A percentile compares a stretch with the other conserved stretches of the same genome.
Evolutionary conservation across 2,113 vertebrate species (phyloP).

Genomic region (Eurystomus gularis): DNA sequence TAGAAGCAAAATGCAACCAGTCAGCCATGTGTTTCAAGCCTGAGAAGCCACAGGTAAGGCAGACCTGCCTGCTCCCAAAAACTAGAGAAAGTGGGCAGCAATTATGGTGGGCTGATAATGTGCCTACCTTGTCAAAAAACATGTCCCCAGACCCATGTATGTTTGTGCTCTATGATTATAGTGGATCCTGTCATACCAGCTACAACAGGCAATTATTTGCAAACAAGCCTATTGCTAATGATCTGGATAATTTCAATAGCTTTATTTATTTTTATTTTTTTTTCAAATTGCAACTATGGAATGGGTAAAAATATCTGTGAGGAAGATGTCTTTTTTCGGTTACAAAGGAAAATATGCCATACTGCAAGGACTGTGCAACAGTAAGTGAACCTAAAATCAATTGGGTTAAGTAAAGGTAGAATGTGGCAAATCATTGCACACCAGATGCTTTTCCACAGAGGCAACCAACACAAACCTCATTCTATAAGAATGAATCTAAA

Average conservation of each 20-base stretch:
- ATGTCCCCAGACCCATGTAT: fast-evolving
- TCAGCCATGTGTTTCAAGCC: background rate
- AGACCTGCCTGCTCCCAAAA: background rate
- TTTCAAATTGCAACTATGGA: background rate
- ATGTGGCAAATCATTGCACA: background rate
- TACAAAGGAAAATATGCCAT: background rate
- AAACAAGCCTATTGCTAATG: background rate
- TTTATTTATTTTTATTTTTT: background rate
- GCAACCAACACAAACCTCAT: background rate
- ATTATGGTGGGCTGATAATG: background rate
- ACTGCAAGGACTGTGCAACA: background rate
- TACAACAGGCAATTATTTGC: background rate
- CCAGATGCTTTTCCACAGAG: background rate
- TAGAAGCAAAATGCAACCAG: background rate
- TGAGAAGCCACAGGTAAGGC: background rate
- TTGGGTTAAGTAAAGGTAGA: background rate
- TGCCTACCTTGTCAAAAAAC: background rate
- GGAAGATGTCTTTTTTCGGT: background rate
- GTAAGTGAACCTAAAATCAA: background rate
- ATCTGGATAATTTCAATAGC: background rate
- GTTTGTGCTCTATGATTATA: background rate
- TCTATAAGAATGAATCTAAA: background rate
- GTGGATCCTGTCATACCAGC: background rate
- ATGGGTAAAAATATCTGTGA: background rate
- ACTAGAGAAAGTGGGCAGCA: background rate